These are phyloP conservation scores for Drosophila bifasciata DNA, from an alignment of 1,140 invertebrate genomes.

Conservation along the genomic window DNA sequence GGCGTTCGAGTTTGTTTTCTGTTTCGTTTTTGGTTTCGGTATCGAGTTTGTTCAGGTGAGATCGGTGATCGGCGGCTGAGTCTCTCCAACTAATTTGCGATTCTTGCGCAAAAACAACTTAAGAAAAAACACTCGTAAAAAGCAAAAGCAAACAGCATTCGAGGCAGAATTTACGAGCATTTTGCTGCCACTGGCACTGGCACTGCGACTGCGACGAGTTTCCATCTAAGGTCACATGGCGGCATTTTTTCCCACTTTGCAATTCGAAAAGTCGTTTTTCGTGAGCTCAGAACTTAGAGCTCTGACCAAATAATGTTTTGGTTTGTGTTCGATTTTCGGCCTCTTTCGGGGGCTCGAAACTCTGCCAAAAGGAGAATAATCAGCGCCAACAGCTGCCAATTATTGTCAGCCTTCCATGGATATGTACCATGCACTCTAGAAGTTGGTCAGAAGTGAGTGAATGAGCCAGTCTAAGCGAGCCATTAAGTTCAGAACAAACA, in stretches of 20 bases:
- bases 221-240: constrained; percentile 78
- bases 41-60: constrained; percentile 56
- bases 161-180: constrained; percentile 61
- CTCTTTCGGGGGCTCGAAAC: constrained; percentile 13
- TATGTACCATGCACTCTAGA: constrained; percentile 24
- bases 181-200: constrained; percentile 40
- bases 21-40: constrained; percentile 36
- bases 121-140: constrained; percentile 16
- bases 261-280: constrained; percentile 71
- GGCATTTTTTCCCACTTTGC: constrained; percentile 66
- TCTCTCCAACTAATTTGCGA: constrained; percentile 75
- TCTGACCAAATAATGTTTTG: constrained; percentile 60
- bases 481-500: too few relatives aligned
- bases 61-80: constrained; percentile 10
- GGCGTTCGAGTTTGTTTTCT: constrained; percentile 51
- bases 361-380: constrained; percentile 30
- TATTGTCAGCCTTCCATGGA: constrained; percentile 55
- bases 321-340: constrained; percentile 40
- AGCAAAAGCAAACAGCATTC: constrained; percentile 57
- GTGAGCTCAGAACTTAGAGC: constrained; percentile 49
- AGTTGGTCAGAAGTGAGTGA: constrained; percentile 27
- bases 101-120: constrained; percentile 74
- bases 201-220: constrained; percentile 55
- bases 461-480: constrained; percentile 13
- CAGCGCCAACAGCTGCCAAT: constrained; percentile 66